Conservation (phyloP, 2,797 vertebrate genomes). For the Acipenser ruthenus region DNA sequence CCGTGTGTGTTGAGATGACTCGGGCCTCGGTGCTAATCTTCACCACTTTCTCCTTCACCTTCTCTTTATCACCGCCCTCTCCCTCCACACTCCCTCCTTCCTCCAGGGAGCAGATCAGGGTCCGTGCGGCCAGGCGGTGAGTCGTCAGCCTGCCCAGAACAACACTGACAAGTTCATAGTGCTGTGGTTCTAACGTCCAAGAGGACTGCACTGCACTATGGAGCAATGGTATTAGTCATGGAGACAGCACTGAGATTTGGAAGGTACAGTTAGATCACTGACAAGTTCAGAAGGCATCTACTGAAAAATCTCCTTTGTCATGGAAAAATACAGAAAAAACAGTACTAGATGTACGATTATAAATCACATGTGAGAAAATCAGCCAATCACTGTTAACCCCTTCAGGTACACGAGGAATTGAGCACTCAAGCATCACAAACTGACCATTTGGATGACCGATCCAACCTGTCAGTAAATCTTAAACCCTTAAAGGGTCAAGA, state of each 20-base stretch:
- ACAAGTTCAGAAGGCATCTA: too few relatives aligned
- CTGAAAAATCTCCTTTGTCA: background rate
- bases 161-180: background rate
- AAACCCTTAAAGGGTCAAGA: too few relatives aligned
- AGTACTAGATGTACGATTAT: too few relatives aligned
- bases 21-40: slow-evolving; percentile 35
- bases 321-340: too few relatives aligned
- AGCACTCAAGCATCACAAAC: background rate
- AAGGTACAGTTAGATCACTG: background rate
- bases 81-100: slow-evolving; percentile 19
- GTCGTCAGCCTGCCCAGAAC: slow-evolving; percentile 46
- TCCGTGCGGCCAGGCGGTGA: slow-evolving; percentile 58
- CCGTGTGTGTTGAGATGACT: slow-evolving; percentile 40
- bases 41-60: slow-evolving; percentile 25
- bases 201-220: background rate
- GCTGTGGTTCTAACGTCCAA: too few relatives aligned
- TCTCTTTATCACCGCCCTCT: slow-evolving; percentile 11
- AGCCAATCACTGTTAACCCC: too few relatives aligned
- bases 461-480: too few relatives aligned
- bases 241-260: background rate
- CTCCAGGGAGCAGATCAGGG: slow-evolving; percentile 56
- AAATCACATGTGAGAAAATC: too few relatives aligned
- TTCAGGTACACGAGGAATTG: too few relatives aligned
- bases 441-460: too few relatives aligned
- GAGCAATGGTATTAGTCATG: background rate